A percentile compares a stretch with the other conserved stretches of the same genome.
Conservation (phyloP, 2,113 vertebrate species). For the Corvus cornix region DNA sequence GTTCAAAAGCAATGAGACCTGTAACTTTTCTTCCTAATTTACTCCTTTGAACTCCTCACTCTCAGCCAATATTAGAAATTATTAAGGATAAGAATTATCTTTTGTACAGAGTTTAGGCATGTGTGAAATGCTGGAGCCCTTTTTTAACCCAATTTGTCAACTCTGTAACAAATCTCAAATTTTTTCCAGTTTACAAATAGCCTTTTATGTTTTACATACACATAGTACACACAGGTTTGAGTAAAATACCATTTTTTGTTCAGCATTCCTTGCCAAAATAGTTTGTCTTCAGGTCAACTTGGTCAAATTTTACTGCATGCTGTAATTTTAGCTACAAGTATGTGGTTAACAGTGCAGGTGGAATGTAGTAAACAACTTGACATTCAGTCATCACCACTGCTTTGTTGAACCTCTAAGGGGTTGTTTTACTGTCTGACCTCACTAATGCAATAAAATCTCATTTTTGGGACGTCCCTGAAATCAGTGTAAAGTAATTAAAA, state of each 20-base stretch:
- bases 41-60: background rate
- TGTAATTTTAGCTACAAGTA: background rate
- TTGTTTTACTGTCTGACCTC: background rate
- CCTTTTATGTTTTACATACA: background rate
- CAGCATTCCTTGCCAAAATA: background rate
- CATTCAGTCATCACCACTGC: background rate
- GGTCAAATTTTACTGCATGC: background rate
- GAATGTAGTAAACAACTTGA: background rate
- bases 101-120: background rate
- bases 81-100: background rate
- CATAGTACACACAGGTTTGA: background rate
- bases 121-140: background rate
- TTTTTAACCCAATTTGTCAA: background rate
- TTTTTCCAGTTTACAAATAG: background rate
- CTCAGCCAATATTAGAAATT: background rate
- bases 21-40: background rate
- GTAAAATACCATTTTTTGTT: background rate
- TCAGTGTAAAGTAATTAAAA: background rate
- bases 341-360: background rate
- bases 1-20: background rate
- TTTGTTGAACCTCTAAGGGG: background rate
- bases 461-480: background rate
- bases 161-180: background rate
- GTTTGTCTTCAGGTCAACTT: background rate
- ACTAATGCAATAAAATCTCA: background rate